Evolutionary conservation across 2,888 invertebrate genomes (phyloP), one percentile per base, ranked within the genome.

Genomic region (Drosophila flavopinicola): DNA sequence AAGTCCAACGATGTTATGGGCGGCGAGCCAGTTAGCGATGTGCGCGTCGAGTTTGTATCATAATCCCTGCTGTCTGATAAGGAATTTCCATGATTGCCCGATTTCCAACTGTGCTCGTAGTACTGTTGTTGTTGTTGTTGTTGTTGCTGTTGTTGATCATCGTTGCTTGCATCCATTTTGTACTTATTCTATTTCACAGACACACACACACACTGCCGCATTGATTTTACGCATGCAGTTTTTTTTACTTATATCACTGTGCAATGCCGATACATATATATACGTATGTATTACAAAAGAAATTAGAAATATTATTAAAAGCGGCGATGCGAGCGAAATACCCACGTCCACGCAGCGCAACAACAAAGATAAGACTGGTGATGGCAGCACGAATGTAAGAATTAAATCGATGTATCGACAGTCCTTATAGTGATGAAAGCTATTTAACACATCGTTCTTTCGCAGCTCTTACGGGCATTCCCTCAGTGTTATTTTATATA

Each of bases 31-130:
- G 85, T 78, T 41, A 74, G 49, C 41, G 83, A 80, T 41, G 84
- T 83, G 32, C 80, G 84, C 63, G 83, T 83, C 32, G 85, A 82
- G 47, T 84, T 84, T 47, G 82, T 84, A 84, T 84, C 83, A 68
- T 84, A 85, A 84, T 84, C 86, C 68, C 86, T 66, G 65, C 84
- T 84, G 74, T 84, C 83, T 74, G 83, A 84, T 84, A 84, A 84
- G 51, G 82, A 80, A 66, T 82, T 82, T 52, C 80, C 80, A 59
- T 80, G 59, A 48, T 60, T 79, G 59, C 44, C 41, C n/a, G 56
- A 52, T 47, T 79, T 79, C 75, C 79, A 78, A 45, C 52, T 64
- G 47, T 71, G 68, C 13, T 75, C 65, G 56, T 67, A 78, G 54
- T 63, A 69, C 23, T 68, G 52, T 48, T 74, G 66, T 54, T 68